phyloP scores from a whole-genome alignment of 2,797 vertebrate species.

The Siniperca undulata region DNA sequence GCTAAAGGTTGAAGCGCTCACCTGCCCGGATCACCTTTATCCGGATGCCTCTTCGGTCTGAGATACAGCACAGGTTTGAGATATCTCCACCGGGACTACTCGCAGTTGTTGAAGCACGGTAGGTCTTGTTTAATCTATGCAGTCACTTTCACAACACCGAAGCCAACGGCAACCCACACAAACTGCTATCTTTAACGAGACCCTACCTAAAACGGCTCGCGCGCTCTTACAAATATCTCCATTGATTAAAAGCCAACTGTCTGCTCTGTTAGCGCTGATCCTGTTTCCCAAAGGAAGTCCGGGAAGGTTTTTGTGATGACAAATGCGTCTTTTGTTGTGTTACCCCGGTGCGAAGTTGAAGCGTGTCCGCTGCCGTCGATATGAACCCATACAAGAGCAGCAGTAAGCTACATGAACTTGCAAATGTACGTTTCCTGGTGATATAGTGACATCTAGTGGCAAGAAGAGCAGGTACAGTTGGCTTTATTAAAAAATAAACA shows the following conservation, averaged over 20 bases:
- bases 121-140: conserved; percentile 49
- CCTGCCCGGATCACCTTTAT: conserved; percentile 64
- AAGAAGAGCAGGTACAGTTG: background rate
- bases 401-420: conserved; percentile 2
- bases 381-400: conserved; percentile 37
- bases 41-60: conserved; percentile 25
- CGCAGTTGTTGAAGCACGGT: conserved; percentile 28
- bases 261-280: background rate
- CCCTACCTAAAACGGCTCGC: conserved; percentile 39
- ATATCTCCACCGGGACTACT: conserved; percentile 15
- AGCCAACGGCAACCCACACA: conserved; percentile 51
- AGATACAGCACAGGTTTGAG: conserved; percentile 31
- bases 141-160: conserved; percentile 57
- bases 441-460: conserved; percentile 68
- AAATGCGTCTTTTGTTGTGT: conserved; percentile 9
- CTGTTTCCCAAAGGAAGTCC: conserved; percentile 6
- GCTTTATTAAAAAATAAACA: background rate
- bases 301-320: background rate
- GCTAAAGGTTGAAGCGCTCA: conserved; percentile 48
- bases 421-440: background rate
- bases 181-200: conserved; percentile 55
- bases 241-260: conserved; percentile 42
- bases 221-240: conserved; percentile 31
- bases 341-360: conserved; percentile 56
- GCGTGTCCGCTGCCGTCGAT: conserved; percentile 38